Base-by-base conservation (phyloP, 2,797 vertebrate species). In the Sebastes minor region DNA sequence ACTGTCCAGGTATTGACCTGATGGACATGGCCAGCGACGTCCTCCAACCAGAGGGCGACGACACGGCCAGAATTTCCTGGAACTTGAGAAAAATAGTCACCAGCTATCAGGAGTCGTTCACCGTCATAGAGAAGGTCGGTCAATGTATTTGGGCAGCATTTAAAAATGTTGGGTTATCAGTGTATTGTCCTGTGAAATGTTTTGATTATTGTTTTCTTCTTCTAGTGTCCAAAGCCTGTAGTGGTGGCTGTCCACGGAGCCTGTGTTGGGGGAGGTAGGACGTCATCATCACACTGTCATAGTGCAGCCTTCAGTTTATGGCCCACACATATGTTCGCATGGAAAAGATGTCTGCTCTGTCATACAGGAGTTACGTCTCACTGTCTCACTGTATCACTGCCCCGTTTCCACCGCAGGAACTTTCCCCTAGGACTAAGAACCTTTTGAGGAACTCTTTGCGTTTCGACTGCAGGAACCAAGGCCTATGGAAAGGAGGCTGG, bases 191-290 rank as follows among this genome's bases (percentile, higher is more conserved):
- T 61, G 8, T 32, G 1, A 60, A 9, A 8, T 30, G 8, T 8
- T 22, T 16, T 23, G 14, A 22, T 53, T 12, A 1, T 32, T 64
- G 8, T 63, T 77, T 71, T 68, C 13, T n/a, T 38, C 70, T 32
- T 38, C 4, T 78, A 99, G 97, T 99, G 98, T 87, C 94, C 96
- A 0, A 99, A 98, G 87, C 98, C 97, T 0, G 96, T 98, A 53
- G 94, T 98, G 0, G 97, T 94, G 0, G 97, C 97, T 0, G 5
- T 98, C 13, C 97, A 98, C 0, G 96, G 97, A 4, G 96, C 90
- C 30, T 98, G 97, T 81, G 28, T 98, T 0, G 97, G 97, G 1
- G 98, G 71, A 95, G 97, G 97, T 98, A 83, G 90, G 93, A 71
- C 8, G 0, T 23, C 27, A 20, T 55, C 66, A 64, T 27, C n/a